A percentile compares a stretch with the other conserved stretches of the same genome.
Conservation (phyloP, 2,888 invertebrate species). For the Cyclophora punctaria region DNA sequence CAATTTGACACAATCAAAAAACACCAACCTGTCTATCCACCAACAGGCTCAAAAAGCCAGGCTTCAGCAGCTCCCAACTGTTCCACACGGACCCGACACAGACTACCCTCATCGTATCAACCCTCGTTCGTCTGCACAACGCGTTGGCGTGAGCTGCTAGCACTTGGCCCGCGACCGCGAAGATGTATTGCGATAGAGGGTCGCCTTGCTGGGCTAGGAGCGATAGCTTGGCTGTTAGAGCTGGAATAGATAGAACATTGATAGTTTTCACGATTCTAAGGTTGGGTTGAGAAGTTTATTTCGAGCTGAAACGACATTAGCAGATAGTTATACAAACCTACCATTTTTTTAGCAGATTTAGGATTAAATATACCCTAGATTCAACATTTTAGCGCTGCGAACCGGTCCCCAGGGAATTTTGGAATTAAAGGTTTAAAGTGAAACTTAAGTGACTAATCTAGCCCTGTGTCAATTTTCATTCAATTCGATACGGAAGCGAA, state of each 20-base stretch:
- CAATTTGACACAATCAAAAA: slow-evolving; percentile 2
- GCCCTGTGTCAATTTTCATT: no score
- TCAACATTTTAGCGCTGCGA: no score
- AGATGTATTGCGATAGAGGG: slow-evolving; percentile 78
- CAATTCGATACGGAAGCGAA: no score
- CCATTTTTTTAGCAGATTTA: no score
- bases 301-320: background rate
- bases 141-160: slow-evolving; percentile 79
- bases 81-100: slow-evolving; percentile 97
- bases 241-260: slow-evolving; percentile 38
- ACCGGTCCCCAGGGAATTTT: no score
- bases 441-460: no score
- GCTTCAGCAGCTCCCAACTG: slow-evolving; percentile 88
- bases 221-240: slow-evolving; percentile 83
- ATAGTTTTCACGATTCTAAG: background rate
- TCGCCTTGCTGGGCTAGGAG: slow-evolving; percentile 82
- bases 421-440: no score
- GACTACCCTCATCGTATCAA: slow-evolving; percentile 81
- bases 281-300: background rate
- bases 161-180: slow-evolving; percentile 80
- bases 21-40: slow-evolving; percentile 49
- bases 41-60: slow-evolving; percentile 79
- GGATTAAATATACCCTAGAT: no score
- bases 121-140: slow-evolving; percentile 76
- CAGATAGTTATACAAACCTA: no score